Evolutionary conservation across 2,113 vertebrate genomes (phyloP).

Genomic region (Chroicocephalus ridibundus): DNA sequence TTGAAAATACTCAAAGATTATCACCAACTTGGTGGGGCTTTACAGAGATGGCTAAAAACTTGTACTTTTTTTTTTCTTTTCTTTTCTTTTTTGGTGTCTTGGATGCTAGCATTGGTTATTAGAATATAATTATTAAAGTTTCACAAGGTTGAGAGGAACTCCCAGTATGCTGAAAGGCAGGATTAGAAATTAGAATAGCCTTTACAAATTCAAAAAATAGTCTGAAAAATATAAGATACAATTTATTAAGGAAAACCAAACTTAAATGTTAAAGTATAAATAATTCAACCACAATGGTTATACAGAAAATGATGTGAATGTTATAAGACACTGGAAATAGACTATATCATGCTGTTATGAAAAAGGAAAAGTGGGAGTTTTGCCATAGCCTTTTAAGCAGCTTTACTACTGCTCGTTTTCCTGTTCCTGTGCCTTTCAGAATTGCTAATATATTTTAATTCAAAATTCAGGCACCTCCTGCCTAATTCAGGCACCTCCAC

Average conservation of each 20-base stretch:
- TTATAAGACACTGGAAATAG: not conserved
- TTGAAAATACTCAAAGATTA: not conserved
- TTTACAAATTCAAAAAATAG: not conserved
- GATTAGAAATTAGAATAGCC: not conserved
- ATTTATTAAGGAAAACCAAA: not conserved
- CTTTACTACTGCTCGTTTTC: not conserved
- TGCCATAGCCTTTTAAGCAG: not conserved
- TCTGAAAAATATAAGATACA: not conserved
- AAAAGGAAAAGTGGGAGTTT: not conserved
- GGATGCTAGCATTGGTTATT: not conserved
- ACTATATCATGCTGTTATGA: not conserved
- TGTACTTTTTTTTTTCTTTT: not conserved
- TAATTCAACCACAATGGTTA: not conserved
- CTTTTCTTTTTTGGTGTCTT: not conserved
- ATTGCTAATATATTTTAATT: not conserved
- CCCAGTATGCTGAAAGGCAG: not conserved
- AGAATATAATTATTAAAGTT: not conserved
- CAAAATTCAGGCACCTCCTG: too few species aligned
- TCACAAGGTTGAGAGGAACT: not conserved
- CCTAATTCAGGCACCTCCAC: not conserved
- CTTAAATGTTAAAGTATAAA: not conserved
- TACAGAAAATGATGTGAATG: not conserved
- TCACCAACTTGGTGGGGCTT: not conserved
- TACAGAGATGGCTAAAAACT: not conserved
- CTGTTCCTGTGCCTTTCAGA: not conserved